phyloP scores from a whole-genome alignment of 1,140 invertebrate genomes.

The Amyelois transitella region DNA sequence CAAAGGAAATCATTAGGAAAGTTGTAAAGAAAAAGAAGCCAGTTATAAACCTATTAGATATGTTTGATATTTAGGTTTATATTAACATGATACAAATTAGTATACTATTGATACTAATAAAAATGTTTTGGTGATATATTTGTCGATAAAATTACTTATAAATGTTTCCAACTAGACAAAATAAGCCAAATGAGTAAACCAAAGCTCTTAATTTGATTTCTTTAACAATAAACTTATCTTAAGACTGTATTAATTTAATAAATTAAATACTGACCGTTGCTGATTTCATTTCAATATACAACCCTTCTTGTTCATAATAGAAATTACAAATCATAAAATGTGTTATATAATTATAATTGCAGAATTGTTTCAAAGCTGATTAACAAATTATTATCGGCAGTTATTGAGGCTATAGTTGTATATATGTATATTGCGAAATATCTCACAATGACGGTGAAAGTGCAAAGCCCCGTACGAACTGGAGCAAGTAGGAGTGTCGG shows the following conservation, averaged over 20 bases:
- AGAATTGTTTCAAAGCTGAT: constrained; percentile 21
- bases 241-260: too few species aligned
- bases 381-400: constrained; percentile 23
- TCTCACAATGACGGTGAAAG: constrained; percentile 66
- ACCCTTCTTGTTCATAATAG: too few species aligned
- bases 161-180: too few species aligned
- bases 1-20: constrained; percentile 58
- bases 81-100: constrained; percentile 49
- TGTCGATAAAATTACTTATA: too few species aligned
- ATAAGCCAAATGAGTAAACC: too few species aligned
- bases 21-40: constrained; percentile 57
- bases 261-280: too few species aligned
- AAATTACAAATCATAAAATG: too few species aligned
- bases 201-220: too few species aligned
- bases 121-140: too few species aligned
- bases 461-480: constrained; percentile 41
- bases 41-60: constrained; percentile 57
- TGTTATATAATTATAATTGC: constrained; percentile 8
- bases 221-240: too few species aligned
- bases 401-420: constrained; percentile 17
- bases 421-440: constrained; percentile 42
- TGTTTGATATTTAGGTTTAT: constrained; percentile 59
- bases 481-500: constrained; percentile 47
- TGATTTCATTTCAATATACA: neutral
- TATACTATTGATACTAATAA: constrained; percentile 10